Conservation (phyloP, 2,113 vertebrate genomes). For the Monopterus albus region DNA sequence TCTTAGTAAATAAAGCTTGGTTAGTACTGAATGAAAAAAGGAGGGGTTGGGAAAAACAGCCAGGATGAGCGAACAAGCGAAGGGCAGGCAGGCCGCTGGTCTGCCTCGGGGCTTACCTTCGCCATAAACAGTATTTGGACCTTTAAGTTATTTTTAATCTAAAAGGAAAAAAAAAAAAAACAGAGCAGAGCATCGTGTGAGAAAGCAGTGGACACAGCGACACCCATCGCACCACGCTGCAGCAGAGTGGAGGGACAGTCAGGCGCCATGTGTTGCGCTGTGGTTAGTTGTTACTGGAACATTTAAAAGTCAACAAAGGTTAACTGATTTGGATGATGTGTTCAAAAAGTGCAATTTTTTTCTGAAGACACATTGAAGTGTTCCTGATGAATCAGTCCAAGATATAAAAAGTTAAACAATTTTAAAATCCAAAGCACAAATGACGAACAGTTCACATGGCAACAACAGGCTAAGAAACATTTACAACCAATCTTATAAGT, state of each 20-base stretch:
- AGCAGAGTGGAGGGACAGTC: slow-evolving; percentile 36
- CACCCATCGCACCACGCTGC: slow-evolving; percentile 49
- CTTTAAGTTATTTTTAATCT: slow-evolving; percentile 90
- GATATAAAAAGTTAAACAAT: slow-evolving; percentile 24
- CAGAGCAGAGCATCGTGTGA: slow-evolving; percentile 82
- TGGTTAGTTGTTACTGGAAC: slow-evolving; percentile 54
- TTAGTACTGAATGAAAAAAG: slow-evolving; percentile 74
- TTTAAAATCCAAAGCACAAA: slow-evolving; percentile 39
- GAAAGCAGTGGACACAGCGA: slow-evolving; percentile 60
- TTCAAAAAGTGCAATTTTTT: slow-evolving; percentile 40
- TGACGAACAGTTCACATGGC: slow-evolving; percentile 54
- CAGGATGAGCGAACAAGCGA: slow-evolving; percentile 64
- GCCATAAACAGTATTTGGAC: slow-evolving; percentile 84
- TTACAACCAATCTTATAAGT: slow-evolving; percentile 21
- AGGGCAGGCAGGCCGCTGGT: slow-evolving; percentile 57
- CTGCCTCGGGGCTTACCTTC: slow-evolving; percentile 90
- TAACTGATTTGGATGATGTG: slow-evolving; percentile 43
- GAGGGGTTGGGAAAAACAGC: slow-evolving; percentile 43
- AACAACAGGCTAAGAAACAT: slow-evolving; percentile 56
- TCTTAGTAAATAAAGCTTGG: slow-evolving; percentile 74
- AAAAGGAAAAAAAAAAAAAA: slow-evolving; percentile 85
- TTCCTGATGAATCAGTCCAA: slow-evolving; percentile 27
- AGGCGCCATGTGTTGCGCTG: slow-evolving; percentile 42
- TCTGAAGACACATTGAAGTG: slow-evolving; percentile 3
- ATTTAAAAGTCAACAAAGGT: slow-evolving; percentile 46